These are phyloP conservation scores for Vanessa tameamea DNA, from an alignment of 1,140 invertebrate species.

Conservation along the genomic window DNA sequence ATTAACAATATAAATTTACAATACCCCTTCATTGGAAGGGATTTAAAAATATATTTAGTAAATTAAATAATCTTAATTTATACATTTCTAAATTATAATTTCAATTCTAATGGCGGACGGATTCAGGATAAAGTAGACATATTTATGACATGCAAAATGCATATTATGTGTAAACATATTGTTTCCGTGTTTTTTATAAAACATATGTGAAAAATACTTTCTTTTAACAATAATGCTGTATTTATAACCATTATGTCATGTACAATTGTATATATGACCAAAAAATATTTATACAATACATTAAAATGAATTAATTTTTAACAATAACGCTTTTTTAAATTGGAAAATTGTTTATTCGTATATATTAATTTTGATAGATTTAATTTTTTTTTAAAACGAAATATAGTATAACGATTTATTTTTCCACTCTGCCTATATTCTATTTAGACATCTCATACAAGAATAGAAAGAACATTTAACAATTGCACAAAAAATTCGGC, in stretches of 20 bases:
- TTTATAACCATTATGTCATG: no score
- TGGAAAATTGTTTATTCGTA: no score
- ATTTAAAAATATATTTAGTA: conserved; percentile 20
- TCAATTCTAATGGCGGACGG: conserved; percentile 31
- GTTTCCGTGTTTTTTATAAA: no score
- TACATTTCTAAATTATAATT: conserved; percentile 16
- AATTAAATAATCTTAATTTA: conserved; percentile 33
- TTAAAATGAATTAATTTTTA: no score
- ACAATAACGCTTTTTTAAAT: no score
- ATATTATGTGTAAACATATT: no score
- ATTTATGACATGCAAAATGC: not conserved
- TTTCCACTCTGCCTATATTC: not conserved
- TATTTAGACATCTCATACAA: not conserved
- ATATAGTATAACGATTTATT: not conserved
- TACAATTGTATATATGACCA: no score
- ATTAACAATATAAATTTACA: conserved; percentile 38
- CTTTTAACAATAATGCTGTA: no score
- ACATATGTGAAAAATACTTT: no score
- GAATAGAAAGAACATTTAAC: conserved; percentile 13
- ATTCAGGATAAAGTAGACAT: conserved; percentile 12
- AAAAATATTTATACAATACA: no score
- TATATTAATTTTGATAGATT: no score
- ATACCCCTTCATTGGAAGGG: conserved; percentile 16
- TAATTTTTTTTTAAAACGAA: no score
- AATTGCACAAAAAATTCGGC: conserved; percentile 36